Conservation (phyloP, 2,113 vertebrate genomes). For the Tapirus terrestris region DNA sequence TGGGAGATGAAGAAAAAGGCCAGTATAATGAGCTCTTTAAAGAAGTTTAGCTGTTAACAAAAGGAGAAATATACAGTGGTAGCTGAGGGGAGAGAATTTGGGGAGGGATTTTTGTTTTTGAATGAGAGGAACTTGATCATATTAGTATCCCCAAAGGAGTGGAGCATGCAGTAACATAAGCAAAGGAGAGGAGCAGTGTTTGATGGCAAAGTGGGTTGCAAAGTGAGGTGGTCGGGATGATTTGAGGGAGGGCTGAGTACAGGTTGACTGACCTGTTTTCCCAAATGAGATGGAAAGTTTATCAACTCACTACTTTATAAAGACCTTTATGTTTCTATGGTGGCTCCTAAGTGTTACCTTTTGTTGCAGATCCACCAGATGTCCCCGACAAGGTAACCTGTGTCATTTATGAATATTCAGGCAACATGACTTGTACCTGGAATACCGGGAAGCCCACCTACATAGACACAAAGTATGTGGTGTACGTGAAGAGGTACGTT, state of each 20-base stretch:
- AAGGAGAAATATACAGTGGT: not conserved
- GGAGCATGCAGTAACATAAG: not conserved
- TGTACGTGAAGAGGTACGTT: slow-evolving; percentile 85
- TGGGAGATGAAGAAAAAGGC: not conserved
- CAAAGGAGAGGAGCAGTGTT: not conserved
- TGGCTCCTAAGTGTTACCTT: not conserved
- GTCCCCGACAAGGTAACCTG: slow-evolving; percentile 83
- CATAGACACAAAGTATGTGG: slow-evolving; percentile 75
- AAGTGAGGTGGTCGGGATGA: not conserved
- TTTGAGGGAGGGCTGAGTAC: not conserved
- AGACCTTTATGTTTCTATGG: not conserved
- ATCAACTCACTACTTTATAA: not conserved
- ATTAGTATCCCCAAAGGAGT: not conserved
- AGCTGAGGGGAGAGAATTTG: not conserved
- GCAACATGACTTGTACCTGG: slow-evolving; percentile 82
- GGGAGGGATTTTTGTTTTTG: not conserved
- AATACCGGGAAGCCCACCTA: slow-evolving; percentile 64
- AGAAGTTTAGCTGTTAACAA: not conserved
- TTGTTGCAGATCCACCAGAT: slow-evolving; percentile 84
- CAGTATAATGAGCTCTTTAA: not conserved
- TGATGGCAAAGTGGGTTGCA: not conserved
- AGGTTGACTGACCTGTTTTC: not conserved
- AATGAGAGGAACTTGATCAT: not conserved
- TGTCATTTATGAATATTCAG: slow-evolving; percentile 78
- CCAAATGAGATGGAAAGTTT: not conserved